Evolutionary conservation across 2,888 invertebrate genomes (phyloP), one percentile per base, ranked within the genome.

Genomic region (Bombyx huttoni): DNA sequence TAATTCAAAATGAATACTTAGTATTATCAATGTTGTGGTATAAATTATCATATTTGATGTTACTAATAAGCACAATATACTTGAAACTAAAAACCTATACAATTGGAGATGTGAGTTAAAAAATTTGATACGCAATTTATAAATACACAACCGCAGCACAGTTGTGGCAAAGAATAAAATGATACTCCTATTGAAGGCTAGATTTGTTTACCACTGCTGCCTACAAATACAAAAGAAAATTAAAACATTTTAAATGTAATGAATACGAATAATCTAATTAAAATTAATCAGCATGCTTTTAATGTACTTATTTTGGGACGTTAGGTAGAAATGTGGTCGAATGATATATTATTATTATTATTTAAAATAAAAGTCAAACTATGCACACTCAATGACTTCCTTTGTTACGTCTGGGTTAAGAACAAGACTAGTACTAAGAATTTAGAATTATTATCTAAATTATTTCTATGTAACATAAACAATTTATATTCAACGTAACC

Each of bases 181-280:
- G 85, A 86, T 73, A 85, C 79, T 58, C 58, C 60, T 56, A 49
- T 56, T 63, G 85, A 86, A 86, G 86, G 86, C 62, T 85, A 78
- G 66, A 75, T 78, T 79, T 85, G 83, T 82, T 82, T 82, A 86
- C 79, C 73, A 70, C 8, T 50, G 7, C 40, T 24, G 24, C 5
- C 24, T 3, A 24, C 24, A 40, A 40, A 35, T 35, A 35, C 35
- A 35, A 35, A 35, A 35, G 7, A 8, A 8, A 35, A 35, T 35
- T 35, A 35, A 40, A 40, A 10, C 40, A 40, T 10, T 7, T 40
- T 10, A 10, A 40, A 12, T 40, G 7, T 40, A 6, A 40, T 0
- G 40, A 40, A 40, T 12, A 1, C 1, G 3, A 3, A 40, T 40
- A 40, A 10, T 40, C 12, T 40, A 40, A 40, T 40, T 40, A 3